Conservation (phyloP, 2,797 vertebrate species). For the Amblyopsis hoosieri region DNA sequence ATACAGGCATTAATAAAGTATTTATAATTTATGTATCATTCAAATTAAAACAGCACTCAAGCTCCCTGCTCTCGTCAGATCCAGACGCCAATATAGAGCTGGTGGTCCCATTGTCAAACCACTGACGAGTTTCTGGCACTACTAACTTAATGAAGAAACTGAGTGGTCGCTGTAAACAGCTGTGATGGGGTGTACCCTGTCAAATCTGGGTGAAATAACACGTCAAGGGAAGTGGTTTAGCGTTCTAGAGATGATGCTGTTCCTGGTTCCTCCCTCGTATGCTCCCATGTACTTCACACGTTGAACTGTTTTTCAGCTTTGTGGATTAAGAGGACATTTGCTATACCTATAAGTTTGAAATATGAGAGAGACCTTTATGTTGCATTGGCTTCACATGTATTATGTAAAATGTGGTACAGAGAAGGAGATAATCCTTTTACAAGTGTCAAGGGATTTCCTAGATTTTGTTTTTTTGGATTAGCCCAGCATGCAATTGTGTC, state of each 20-base stretch:
- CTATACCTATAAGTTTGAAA: no score
- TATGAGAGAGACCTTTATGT: no score
- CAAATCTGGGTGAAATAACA: conserved; percentile 19
- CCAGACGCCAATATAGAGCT: not conserved
- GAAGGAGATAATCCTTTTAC: no score
- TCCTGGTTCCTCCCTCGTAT: not conserved
- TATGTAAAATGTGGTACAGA: no score
- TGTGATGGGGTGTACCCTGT: conserved; percentile 45
- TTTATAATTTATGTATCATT: not conserved
- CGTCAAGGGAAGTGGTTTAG: conserved; percentile 48
- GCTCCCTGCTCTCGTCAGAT: no score
- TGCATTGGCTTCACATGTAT: no score
- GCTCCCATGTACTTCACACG: not conserved
- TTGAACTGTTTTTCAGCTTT: not conserved
- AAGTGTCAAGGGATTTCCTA: no score
- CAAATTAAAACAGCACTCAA: not conserved
- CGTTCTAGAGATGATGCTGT: conserved; percentile 27
- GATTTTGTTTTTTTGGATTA: no score
- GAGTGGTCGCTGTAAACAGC: conserved; percentile 19
- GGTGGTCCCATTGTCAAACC: conserved; percentile 9
- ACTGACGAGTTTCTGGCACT: conserved; percentile 17
- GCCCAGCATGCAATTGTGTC: no score
- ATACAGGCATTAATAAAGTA: no score
- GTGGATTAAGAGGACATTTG: no score
- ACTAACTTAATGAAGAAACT: conserved; percentile 27